These are phyloP conservation scores for Anthophora plumipes DNA, from an alignment of 2,888 invertebrate species.

Conservation along the genomic window DNA sequence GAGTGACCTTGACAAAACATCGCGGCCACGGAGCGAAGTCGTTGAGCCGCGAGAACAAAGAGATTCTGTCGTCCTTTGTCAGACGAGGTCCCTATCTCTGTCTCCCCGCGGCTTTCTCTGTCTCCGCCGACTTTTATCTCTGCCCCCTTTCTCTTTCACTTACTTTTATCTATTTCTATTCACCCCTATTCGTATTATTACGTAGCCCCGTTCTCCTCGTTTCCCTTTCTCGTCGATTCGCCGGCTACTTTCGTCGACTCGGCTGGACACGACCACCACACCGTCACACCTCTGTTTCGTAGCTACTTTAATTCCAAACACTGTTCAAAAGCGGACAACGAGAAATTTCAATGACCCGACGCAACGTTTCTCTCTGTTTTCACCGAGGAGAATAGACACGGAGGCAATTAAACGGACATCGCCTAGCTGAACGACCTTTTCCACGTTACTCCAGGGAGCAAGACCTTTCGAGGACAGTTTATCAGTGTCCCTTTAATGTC, in stretches of 20 bases:
- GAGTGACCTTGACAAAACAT: conserved; percentile 85
- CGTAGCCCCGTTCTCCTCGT: conserved; percentile 22
- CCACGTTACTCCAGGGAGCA: conserved; percentile 41
- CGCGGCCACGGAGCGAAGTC: conserved; percentile 81
- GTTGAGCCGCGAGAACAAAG: conserved; percentile 84
- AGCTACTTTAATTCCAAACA: not conserved
- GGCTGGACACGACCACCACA: not conserved
- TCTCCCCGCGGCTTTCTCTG: conserved; percentile 63
- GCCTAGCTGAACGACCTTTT: conserved; percentile 65
- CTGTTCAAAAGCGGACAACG: not conserved
- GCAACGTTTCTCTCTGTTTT: not conserved
- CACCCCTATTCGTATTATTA: conserved; percentile 64
- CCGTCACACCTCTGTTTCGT: not conserved
- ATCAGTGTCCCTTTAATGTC: conserved; percentile 61
- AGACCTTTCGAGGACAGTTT: conserved; percentile 57
- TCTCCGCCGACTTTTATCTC: conserved; percentile 66
- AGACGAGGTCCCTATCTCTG: conserved; percentile 74
- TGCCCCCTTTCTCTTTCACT: conserved; percentile 70
- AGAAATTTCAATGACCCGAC: not conserved
- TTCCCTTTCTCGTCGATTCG: not conserved
- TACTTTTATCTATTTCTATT: conserved; percentile 72
- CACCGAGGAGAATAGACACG: conserved; percentile 9
- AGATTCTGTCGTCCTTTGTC: conserved; percentile 84
- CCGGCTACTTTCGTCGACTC: not conserved
- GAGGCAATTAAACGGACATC: conserved; percentile 56